Evolutionary conservation across 1,140 invertebrate genomes (phyloP).

Genomic region (Pygmarrhopalites habei): DNA sequence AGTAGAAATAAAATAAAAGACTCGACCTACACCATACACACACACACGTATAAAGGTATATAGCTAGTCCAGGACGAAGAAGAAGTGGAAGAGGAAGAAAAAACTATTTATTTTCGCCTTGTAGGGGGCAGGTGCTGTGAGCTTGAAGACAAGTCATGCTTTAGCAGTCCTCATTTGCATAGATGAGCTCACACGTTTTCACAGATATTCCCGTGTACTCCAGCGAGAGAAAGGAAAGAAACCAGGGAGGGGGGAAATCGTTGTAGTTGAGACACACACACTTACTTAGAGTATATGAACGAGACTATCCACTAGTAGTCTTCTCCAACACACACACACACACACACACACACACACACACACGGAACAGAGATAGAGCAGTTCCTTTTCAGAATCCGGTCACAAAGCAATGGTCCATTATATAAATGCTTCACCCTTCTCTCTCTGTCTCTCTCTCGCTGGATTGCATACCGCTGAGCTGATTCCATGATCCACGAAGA

Average conservation of each 20-base stretch:
- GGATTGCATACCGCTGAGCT: conserved; percentile 25
- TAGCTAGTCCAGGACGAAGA: too few species aligned
- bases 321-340: not conserved
- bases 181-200: conserved; percentile 27
- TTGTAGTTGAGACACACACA: too few species aligned
- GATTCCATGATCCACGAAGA: conserved; percentile 13
- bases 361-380: not conserved
- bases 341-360: not conserved
- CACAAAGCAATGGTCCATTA: conserved; percentile 24
- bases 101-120: conserved; percentile 29
- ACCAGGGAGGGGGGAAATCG: too few species aligned
- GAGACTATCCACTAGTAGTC: too few species aligned
- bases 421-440: conserved; percentile 19
- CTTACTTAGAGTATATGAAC: too few species aligned
- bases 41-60: too few species aligned
- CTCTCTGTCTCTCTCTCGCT: conserved; percentile 8
- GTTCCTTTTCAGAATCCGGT: conserved; percentile 19
- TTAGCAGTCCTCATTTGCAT: conserved; percentile 32
- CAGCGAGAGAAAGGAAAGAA: too few species aligned
- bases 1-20: too few species aligned
- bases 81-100: not conserved
- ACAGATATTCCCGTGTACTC: too few species aligned
- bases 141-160: conserved; percentile 28
- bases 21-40: too few species aligned
- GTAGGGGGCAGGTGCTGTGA: conserved; percentile 27